Conservation (phyloP, 1,140 invertebrate genomes). For the Colletes gigas region DNA sequence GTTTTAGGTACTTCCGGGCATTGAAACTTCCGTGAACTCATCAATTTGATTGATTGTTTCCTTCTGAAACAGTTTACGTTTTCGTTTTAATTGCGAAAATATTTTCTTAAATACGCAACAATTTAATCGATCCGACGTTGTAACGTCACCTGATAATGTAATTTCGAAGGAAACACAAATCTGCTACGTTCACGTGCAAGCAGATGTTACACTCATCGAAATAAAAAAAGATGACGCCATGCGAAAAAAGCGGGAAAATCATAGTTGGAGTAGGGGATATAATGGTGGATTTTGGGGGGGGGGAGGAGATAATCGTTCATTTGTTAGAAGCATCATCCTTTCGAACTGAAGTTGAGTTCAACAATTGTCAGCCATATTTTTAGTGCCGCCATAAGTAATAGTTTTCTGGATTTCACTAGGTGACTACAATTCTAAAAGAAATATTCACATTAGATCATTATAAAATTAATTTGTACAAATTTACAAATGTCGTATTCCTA, state of each 20-base stretch:
- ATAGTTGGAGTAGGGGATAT: neutral
- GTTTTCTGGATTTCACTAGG: neutral
- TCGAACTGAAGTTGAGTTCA: neutral
- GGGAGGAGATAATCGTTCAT: constrained; percentile 7
- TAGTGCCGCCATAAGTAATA: neutral
- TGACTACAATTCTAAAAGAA: no score
- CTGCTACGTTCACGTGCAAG: neutral
- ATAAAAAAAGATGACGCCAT: constrained; percentile 12
- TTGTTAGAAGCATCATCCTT: neutral
- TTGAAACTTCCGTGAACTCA: constrained; percentile 15
- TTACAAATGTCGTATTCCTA: no score
- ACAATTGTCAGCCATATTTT: neutral
- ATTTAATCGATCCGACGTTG: neutral
- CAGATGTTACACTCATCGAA: neutral
- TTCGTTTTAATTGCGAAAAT: neutral
- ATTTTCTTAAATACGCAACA: neutral
- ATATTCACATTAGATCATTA: no score
- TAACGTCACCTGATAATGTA: neutral
- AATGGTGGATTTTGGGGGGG: constrained; percentile 3
- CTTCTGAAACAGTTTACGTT: neutral
- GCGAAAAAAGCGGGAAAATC: constrained; percentile 45
- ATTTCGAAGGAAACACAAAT: neutral
- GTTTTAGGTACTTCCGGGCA: constrained; percentile 44
- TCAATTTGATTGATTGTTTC: neutral
- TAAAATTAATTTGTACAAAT: no score